Percentiles rank a stretch among this genome's conserved stretches.
phyloP scores from a whole-genome alignment of 1,140 invertebrate species.

The Oncopeltus fasciatus region DNA sequence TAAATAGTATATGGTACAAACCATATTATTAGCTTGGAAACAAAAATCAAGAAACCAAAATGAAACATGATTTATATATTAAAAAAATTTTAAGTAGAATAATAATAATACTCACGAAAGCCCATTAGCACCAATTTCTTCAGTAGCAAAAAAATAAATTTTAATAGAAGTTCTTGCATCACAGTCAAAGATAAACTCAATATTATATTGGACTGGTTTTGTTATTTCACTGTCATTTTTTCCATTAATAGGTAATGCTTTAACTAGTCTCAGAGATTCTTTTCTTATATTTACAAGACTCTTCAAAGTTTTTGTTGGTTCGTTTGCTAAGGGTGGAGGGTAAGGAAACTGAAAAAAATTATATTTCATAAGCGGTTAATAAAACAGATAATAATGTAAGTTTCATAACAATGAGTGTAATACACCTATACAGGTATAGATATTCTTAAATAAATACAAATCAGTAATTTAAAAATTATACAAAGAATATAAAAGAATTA shows the following conservation, averaged over 20 bases:
- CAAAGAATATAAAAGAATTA: too few species aligned
- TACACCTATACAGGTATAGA: background rate
- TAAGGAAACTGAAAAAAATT: constrained; percentile 79
- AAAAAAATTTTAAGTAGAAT: too few species aligned
- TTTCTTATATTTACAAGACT: constrained; percentile 93
- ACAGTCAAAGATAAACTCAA: constrained; percentile 94
- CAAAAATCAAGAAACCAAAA: too few species aligned
- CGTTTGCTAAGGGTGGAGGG: constrained; percentile 85
- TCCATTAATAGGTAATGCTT: constrained; percentile 26
- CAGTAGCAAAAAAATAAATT: constrained; percentile 87
- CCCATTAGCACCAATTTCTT: constrained; percentile 68
- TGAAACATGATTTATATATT: too few species aligned
- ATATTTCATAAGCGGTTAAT: too few species aligned
- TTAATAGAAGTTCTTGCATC: constrained; percentile 88
- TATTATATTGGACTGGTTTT: constrained; percentile 54
- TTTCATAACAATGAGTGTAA: too few species aligned
- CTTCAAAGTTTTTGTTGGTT: constrained; percentile 91
- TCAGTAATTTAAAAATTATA: background rate
- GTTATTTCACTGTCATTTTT: constrained; percentile 36
- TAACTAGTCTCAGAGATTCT: constrained; percentile 83
- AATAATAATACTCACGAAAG: constrained; percentile 43
- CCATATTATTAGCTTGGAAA: too few species aligned
- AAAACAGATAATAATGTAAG: too few species aligned
- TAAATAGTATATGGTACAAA: too few species aligned
- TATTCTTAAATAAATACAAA: background rate